These are phyloP conservation scores for Catocala sponsa DNA, from an alignment of 2,888 invertebrate species.

Conservation along the genomic window DNA sequence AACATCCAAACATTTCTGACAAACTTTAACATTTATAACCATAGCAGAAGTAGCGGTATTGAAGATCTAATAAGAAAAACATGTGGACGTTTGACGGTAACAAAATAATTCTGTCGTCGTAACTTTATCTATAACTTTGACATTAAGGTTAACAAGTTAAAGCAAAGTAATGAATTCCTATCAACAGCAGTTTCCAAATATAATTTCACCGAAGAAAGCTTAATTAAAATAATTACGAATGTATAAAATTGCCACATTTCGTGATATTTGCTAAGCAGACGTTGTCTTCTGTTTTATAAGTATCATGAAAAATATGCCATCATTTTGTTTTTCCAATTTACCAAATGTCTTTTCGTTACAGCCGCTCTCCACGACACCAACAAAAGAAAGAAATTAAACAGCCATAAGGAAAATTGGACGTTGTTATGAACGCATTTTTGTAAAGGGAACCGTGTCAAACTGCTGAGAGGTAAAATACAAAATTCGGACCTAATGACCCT, in stretches of 20 bases:
- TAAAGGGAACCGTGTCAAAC: slow-evolving; percentile 15
- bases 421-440: slow-evolving; percentile 12
- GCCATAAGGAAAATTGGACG: slow-evolving; percentile 29
- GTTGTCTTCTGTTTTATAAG: neutral
- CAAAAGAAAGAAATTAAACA: slow-evolving; percentile 31
- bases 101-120: too few relatives aligned
- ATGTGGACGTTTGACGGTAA: too few relatives aligned
- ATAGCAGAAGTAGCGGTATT: too few relatives aligned
- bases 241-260: neutral
- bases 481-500: slow-evolving; percentile 38
- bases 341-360: neutral
- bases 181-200: too few relatives aligned
- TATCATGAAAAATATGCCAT: slow-evolving; percentile 1
- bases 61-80: too few relatives aligned
- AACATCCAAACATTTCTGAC: too few relatives aligned
- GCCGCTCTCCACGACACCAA: slow-evolving; percentile 2
- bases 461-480: slow-evolving; percentile 30
- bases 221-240: too few relatives aligned
- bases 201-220: too few relatives aligned
- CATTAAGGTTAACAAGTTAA: too few relatives aligned
- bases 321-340: slow-evolving; percentile 13
- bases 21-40: too few relatives aligned
- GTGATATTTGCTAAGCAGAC: neutral
- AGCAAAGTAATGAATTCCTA: too few relatives aligned
- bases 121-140: too few relatives aligned